phyloP scores from a whole-genome alignment of 2,888 invertebrate species.

The Leptopterna dolabrata region DNA sequence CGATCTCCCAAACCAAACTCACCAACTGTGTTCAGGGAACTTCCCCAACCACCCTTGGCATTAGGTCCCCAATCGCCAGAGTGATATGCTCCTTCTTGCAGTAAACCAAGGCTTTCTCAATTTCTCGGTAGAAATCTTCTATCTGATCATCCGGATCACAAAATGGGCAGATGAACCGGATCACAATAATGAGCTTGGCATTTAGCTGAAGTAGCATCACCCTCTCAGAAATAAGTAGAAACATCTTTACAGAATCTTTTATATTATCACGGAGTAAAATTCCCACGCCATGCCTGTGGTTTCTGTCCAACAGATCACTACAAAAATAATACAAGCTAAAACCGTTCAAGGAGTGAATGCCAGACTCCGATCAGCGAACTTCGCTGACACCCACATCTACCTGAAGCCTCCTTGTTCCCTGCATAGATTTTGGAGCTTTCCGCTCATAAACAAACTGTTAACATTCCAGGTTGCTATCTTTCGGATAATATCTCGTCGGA shows the following conservation, averaged over 20 bases:
- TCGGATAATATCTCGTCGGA: neutral
- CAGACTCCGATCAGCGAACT: too few species aligned
- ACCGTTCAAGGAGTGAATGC: neutral
- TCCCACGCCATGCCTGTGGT: neutral
- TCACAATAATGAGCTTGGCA: neutral
- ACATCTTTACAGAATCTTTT: too few species aligned
- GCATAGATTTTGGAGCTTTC: neutral
- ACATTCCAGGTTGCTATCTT: neutral
- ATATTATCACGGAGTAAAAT: too few species aligned
- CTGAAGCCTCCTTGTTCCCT: neutral
- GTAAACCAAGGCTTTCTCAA: neutral
- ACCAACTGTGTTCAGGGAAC: neutral
- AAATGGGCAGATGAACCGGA: neutral
- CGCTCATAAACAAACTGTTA: neutral
- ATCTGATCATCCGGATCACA: neutral
- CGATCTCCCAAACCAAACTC: neutral
- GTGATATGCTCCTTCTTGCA: neutral
- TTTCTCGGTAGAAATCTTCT: neutral
- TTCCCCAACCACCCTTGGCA: neutral
- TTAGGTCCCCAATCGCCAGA: neutral
- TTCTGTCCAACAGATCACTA: neutral
- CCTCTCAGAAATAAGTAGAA: neutral
- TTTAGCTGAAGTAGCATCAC: slow-evolving; percentile 8
- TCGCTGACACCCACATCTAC: neutral
- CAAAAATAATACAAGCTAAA: neutral